These are phyloP conservation scores for Melanocharis versteri DNA, from an alignment of 2,113 vertebrate species.

Conservation along the genomic window DNA sequence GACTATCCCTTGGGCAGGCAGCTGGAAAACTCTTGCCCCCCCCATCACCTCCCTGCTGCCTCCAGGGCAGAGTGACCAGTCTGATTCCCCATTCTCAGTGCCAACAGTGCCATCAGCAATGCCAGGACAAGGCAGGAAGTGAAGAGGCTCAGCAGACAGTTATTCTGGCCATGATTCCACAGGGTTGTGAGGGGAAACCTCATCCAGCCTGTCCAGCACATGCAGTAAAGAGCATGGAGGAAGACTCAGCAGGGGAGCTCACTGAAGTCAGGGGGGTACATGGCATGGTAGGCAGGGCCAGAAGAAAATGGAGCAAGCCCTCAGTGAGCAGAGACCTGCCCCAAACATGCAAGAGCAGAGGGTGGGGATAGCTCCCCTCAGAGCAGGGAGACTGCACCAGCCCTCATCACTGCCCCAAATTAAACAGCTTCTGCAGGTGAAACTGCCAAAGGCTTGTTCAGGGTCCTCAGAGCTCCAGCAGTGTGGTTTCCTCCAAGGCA, in stretches of 20 bases:
- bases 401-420: not conserved
- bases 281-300: fast-evolving
- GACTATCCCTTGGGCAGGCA: not conserved
- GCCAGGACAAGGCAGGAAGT: not conserved
- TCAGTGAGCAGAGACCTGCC: not conserved
- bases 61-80: not conserved
- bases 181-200: not conserved
- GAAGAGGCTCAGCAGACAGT: not conserved
- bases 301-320: not conserved
- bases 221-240: fast-evolving
- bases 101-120: fast-evolving
- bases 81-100: fast-evolving
- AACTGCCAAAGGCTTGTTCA: not conserved
- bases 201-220: not conserved
- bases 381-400: not conserved
- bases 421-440: not conserved
- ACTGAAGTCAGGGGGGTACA: not conserved
- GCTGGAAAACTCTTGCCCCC: not conserved
- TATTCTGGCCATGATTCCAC: not conserved
- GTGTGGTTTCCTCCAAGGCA: not conserved
- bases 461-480: not conserved
- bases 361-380: not conserved
- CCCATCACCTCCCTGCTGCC: not conserved
- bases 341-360: not conserved
- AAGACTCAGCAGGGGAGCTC: not conserved